Conservation (phyloP, 2,888 invertebrate species). For the Temnothorax rugatulus region DNA sequence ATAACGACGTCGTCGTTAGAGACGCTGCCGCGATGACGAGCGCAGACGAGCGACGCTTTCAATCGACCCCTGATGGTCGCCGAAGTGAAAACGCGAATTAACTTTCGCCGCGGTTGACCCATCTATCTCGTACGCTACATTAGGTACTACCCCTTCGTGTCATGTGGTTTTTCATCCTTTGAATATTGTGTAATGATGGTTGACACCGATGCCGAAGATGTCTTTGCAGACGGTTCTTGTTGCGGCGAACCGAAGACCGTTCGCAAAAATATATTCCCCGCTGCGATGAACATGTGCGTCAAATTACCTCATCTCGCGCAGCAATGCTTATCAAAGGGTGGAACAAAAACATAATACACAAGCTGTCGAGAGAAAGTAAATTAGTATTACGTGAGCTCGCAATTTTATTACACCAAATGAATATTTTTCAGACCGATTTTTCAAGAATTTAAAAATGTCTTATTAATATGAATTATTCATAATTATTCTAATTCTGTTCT, state of each 20-base stretch:
- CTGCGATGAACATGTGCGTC: constrained; percentile 30
- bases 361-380: constrained; percentile 23
- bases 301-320: constrained; percentile 41
- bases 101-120: constrained; percentile 79
- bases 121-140: constrained; percentile 85
- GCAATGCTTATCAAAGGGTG: constrained; percentile 15
- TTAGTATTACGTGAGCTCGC: constrained; percentile 15
- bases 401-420: neutral
- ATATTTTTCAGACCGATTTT: neutral
- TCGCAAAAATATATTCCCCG: constrained; percentile 33
- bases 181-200: constrained; percentile 83
- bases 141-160: constrained; percentile 79
- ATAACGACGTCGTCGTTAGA: constrained; percentile 81
- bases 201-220: constrained; percentile 78
- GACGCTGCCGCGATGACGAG: constrained; percentile 75
- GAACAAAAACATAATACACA: constrained; percentile 32
- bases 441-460: neutral
- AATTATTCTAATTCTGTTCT: neutral
- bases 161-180: constrained; percentile 77
- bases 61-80: constrained; percentile 73
- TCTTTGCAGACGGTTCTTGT: constrained; percentile 58
- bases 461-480: neutral
- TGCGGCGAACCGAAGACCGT: constrained; percentile 1
- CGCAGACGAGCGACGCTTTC: constrained; percentile 75
- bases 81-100: constrained; percentile 82